phyloP scores from a whole-genome alignment of 2,888 invertebrate genomes.

The Nomada fucata region DNA sequence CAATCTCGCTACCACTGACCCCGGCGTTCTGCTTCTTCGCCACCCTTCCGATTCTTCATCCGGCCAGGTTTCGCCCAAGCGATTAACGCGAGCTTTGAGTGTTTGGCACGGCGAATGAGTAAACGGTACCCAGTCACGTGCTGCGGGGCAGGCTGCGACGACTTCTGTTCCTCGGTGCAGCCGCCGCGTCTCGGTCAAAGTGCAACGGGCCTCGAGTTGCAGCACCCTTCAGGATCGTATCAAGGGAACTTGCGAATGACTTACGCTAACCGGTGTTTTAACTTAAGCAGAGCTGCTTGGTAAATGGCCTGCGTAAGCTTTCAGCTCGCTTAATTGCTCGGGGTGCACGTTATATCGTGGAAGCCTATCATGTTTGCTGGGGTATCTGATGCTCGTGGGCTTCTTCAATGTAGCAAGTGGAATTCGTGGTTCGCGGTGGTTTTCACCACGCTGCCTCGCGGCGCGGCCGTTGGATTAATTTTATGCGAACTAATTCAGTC shows the following conservation, averaged over 20 bases:
- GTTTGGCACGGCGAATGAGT: constrained; percentile 77
- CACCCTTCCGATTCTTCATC: constrained; percentile 34
- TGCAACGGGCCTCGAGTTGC: constrained; percentile 26
- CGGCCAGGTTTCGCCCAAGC: constrained; percentile 70
- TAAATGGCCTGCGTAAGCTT: constrained; percentile 27
- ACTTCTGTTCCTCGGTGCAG: background rate
- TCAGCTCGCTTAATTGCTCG: constrained; percentile 28
- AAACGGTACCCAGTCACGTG: constrained; percentile 77
- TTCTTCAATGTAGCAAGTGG: background rate
- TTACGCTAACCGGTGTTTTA: constrained; percentile 6
- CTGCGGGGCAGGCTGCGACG: constrained; percentile 62
- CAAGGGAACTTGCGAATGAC: constrained; percentile 5
- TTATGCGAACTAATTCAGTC: no score
- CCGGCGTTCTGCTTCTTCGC: constrained; percentile 23
- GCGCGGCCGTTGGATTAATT: no score
- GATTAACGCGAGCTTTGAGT: constrained; percentile 80
- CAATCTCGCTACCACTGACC: constrained; percentile 36
- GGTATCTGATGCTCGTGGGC: background rate
- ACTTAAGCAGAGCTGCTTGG: background rate
- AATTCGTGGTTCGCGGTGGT: background rate
- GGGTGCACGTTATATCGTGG: background rate
- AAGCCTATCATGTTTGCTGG: background rate
- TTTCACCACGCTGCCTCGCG: no score
- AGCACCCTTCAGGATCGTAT: constrained; percentile 21
- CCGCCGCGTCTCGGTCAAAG: constrained; percentile 23